Conservation (phyloP, 2,113 vertebrate genomes). For the Numida meleagris region DNA sequence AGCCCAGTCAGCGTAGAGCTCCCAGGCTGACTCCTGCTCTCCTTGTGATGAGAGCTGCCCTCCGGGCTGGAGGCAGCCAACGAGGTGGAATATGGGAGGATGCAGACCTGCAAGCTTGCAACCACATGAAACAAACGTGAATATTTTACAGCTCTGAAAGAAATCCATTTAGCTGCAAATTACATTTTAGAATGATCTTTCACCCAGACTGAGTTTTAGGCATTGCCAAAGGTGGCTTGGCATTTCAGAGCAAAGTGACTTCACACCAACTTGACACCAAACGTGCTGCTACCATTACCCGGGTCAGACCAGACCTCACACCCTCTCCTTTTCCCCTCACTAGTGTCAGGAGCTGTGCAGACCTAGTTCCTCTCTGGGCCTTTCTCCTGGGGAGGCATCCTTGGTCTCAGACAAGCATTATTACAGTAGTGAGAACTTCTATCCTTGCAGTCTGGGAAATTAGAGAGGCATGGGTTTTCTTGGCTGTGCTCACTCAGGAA, state of each 20-base stretch:
- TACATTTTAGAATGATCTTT: neutral
- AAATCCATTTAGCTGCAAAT: neutral
- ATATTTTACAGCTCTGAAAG: neutral
- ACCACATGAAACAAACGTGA: neutral
- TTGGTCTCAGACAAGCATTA: neutral
- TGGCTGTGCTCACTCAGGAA: neutral
- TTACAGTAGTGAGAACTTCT: neutral
- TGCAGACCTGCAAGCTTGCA: neutral
- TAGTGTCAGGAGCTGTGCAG: neutral
- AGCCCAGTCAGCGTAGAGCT: rapidly evolving
- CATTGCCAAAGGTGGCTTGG: neutral
- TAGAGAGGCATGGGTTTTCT: neutral
- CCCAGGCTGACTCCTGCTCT: neutral
- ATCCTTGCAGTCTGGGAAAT: neutral
- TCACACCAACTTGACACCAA: neutral
- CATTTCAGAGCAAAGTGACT: neutral
- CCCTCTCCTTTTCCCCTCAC: neutral
- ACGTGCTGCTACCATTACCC: neutral
- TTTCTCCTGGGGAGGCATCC: neutral
- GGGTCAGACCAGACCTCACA: neutral
- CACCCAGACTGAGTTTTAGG: neutral
- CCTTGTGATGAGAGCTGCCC: neutral
- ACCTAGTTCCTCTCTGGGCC: neutral
- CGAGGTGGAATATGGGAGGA: neutral
- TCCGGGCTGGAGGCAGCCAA: neutral